Base-by-base conservation (phyloP, 2,797 vertebrate species). In the Chloroceryle inda region DNA sequence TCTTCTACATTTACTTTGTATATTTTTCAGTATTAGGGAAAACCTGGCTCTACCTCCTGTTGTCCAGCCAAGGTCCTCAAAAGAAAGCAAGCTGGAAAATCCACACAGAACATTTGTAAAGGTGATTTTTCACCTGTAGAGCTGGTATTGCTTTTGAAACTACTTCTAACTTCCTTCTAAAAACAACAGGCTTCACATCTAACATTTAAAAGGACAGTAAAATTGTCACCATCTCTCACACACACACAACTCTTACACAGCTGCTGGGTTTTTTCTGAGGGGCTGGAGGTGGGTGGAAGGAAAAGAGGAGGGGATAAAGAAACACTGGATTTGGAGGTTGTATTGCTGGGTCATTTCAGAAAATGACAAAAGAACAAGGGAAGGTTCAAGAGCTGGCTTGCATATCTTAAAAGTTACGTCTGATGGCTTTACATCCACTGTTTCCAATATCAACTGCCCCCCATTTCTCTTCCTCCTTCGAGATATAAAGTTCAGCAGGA, bases 1-100 rank as follows among this genome's bases (percentile, higher is more conserved):
- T 78, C 53, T 77, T 71, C 61, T 58, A 49, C 24, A 21, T 16
- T 47, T 37, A 31, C 9, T 90, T 29, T 31, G 26, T 13, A 0
- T 26, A 49, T 44, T 71, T 75, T 66, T 22, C 33, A 82, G 0
- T 33, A 47, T 26, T 49, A 37, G 55, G 37, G 37, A 61, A 79
- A 92, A 85, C 13, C 44, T 79, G 55, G 9, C 22, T 93, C 49
- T 84, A 31, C 59, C 23, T 56, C 23, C 88, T 33, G 72, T 63
- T 10, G 3, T 13, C 24, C 47, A 90, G 35, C 49, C 53, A 40
- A 56, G 13, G n/a, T 17, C 42, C 19, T 33, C 22, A 11, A 37
- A 89, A 90, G 24, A 61, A 59, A 71, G 26, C 40, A 92, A 80
- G 61, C 67, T 91, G 53, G 45, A 68, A 96, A 87, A 31, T 77